Base-by-base conservation (phyloP, 2,113 vertebrate species). In the Ornithorhynchus anatinus region DNA sequence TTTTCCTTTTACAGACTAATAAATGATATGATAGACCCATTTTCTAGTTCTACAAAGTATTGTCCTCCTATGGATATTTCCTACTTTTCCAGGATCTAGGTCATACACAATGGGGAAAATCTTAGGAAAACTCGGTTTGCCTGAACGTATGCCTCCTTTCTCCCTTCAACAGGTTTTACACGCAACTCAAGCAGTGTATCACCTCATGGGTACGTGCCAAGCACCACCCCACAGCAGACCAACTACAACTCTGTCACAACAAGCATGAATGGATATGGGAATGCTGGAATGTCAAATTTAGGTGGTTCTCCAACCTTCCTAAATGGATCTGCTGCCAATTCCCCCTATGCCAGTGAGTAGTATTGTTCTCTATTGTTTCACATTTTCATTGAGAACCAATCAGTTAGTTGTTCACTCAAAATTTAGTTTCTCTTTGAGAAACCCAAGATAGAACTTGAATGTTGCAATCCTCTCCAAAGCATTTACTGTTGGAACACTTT, bases 121-220 rank as follows among this genome's bases (percentile, higher is more conserved):
- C n/a, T n/a, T n/a, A n/a, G n/a, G n/a, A n/a, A n/a, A n/a, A n/a
- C n/a, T n/a, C n/a, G n/a, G n/a, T n/a, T n/a, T n/a, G n/a, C n/a
- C n/a, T n/a, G n/a, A n/a, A n/a, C n/a, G n/a, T n/a, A n/a, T n/a
- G n/a, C n/a, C n/a, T n/a, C n/a, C n/a, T 79, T 67, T 61, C 35
- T 76, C 53, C 31, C 13, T 59, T 22, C 48, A 88, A 58, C 89
- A 98, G 97, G 97, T 90, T 99, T 97, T 71, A 96, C 95, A 89
- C 96, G 97, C 84, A 99, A 97, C 91, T 97, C 96, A 60, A 98
- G 96, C 95, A 98, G 97, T 1, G 97, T 97, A 59, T 99, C 97
- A 5, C 98, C 98, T 45, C 98, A 99, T 2, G 96, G 97, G 77
- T 99, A 99, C 3, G 97, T 96, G 85, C 96, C 98, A 80, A 98